Evolutionary conservation across 1,140 invertebrate genomes (phyloP).

Genomic region (Asobara japonica): DNA sequence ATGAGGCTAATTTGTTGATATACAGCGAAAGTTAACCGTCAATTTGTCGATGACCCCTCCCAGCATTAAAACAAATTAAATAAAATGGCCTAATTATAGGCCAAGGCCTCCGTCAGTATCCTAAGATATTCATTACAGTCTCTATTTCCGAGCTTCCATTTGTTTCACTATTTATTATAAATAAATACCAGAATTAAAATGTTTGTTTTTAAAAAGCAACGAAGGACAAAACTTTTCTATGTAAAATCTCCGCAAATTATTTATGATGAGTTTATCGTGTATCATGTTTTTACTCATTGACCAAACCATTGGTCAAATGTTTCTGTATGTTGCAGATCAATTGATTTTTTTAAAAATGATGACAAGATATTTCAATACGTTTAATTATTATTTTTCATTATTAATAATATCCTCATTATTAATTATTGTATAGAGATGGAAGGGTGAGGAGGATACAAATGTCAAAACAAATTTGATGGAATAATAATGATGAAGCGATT

Average conservation of each 20-base stretch:
- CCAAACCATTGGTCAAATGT: not conserved
- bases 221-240: not conserved
- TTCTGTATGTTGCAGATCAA: not conserved
- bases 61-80: not conserved
- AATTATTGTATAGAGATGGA: slow-evolving; percentile 8
- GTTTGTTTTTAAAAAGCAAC: not conserved
- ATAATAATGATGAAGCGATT: slow-evolving; percentile 62
- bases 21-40: not conserved
- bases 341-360: not conserved
- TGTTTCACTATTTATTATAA: not conserved
- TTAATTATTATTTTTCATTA: slow-evolving; percentile 10
- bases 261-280: not conserved
- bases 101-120: not conserved
- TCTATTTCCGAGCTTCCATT: slow-evolving; percentile 13
- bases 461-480: slow-evolving; percentile 27
- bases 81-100: slow-evolving; percentile 1
- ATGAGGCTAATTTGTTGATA: not conserved
- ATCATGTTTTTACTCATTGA: slow-evolving; percentile 7
- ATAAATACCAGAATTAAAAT: not conserved
- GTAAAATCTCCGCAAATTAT: not conserved
- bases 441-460: not conserved
- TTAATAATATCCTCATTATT: slow-evolving; percentile 9
- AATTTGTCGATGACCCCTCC: slow-evolving; percentile 1
- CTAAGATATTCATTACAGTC: not conserved
- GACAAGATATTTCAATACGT: slow-evolving; percentile 1